Evolutionary conservation across 2,113 vertebrate genomes (phyloP), one percentile per base, ranked within the genome.

Genomic region (Andinoacara biseriatus): DNA sequence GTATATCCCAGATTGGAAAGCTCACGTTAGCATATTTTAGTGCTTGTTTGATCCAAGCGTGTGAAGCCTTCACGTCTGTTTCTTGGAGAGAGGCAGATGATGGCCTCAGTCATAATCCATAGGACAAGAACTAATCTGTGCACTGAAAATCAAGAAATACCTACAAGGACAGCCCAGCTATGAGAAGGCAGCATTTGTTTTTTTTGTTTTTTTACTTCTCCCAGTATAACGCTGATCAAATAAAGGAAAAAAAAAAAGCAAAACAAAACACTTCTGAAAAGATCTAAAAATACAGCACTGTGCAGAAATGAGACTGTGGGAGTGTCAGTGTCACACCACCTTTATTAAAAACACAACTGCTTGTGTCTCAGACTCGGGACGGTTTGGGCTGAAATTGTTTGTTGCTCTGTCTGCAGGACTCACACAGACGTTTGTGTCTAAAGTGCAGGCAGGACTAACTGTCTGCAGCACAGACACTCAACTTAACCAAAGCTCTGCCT

Each of bases 31-130:
- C 86, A 92, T 90, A 87, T 90, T 91, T 90, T 81, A 88, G 81
- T 83, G 26, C 56, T 76, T 58, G 90, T 87, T 85, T 87, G 87
- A 87, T 86, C 81, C 59, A 56, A 61, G 74, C 1, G 74, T 80
- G 85, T 89, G 88, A 93, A 87, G 78, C 62, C 52, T 86, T 77
- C 83, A 67, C 58, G 59, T 92, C 90, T 91, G 91, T 80, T 92
- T 77, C 80, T 69, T 46, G 0, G 67, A 86, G 76, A 82, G 79
- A 57, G 43, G 65, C 63, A 75, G 86, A 91, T 81, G 82, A 86
- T 29, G 31, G 74, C 38, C 84, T 78, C 80, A 59, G 61, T 83
- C 78, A 22, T 22, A 67, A 85, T 81, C 83, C 46, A 63, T 49
- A 80, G 54, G 59, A 26, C 35, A 17, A 72, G 43, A 31, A 31